Conservation (phyloP, 2,888 invertebrate genomes). For the Ligdia adustata region DNA sequence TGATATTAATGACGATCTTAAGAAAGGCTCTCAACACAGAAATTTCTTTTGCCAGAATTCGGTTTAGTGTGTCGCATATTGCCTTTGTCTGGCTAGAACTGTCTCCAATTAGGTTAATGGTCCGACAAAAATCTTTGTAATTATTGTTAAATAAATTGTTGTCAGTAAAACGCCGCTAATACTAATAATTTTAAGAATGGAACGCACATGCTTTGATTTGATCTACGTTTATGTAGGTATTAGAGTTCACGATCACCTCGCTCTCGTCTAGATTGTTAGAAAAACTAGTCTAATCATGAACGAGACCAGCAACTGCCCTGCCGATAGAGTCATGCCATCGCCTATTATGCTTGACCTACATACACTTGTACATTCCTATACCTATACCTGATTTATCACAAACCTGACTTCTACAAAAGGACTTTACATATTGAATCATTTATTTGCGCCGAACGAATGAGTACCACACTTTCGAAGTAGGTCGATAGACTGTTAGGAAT, state of each 20-base stretch:
- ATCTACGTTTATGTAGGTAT: constrained; percentile 38
- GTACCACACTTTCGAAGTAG: constrained; percentile 7
- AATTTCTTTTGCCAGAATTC: constrained; percentile 16
- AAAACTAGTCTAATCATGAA: constrained; percentile 77
- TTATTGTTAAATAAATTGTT: not conserved
- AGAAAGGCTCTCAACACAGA: constrained; percentile 13
- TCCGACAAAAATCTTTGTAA: not conserved
- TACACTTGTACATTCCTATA: constrained; percentile 52
- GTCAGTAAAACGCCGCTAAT: not conserved
- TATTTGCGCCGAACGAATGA: constrained; percentile 8
- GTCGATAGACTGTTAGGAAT: constrained; percentile 12
- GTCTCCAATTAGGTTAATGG: constrained; percentile 6
- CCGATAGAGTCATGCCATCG: constrained; percentile 61
- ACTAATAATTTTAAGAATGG: not conserved
- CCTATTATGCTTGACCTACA: constrained; percentile 72
- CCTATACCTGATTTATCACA: constrained; percentile 44
- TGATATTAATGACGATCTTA: constrained; percentile 28
- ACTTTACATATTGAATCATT: constrained; percentile 16
- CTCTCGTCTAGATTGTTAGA: constrained; percentile 63
- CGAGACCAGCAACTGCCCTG: constrained; percentile 66
- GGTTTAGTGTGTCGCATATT: constrained; percentile 19
- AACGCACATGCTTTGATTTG: constrained; percentile 27
- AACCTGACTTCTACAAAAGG: constrained; percentile 18
- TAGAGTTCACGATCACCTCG: constrained; percentile 63
- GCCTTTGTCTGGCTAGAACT: constrained; percentile 8